Conservation (phyloP, 2,888 invertebrate species). For the Xylocampa areola region DNA sequence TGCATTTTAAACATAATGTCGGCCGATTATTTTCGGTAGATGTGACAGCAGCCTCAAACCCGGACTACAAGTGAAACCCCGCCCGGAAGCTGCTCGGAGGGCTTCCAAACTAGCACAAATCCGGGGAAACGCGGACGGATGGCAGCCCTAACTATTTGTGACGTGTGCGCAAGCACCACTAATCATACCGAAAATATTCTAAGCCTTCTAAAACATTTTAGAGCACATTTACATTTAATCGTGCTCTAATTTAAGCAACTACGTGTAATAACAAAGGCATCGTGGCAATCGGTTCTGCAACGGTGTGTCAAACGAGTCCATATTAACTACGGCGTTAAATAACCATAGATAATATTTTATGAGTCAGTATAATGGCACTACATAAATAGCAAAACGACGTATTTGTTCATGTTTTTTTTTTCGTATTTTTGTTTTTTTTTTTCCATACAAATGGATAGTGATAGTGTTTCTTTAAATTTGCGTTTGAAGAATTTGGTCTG, state of each 20-base stretch:
- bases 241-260: constrained; percentile 15
- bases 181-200: background rate
- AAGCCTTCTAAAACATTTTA: background rate
- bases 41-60: no score
- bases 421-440: background rate
- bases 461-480: no score
- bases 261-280: constrained; percentile 18
- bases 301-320: constrained; percentile 27
- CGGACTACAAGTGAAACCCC: no score
- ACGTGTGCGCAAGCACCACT: no score
- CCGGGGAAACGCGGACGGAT: no score
- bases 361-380: constrained; percentile 49
- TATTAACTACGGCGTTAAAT: constrained; percentile 37
- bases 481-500: no score
- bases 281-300: constrained; percentile 10
- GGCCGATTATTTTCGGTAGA: no score
- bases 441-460: no score
- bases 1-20: no score
- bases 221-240: constrained; percentile 17
- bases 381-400: constrained; percentile 32
- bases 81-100: no score
- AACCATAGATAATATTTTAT: constrained; percentile 53
- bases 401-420: constrained; percentile 18
- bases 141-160: no score
- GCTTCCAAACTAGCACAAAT: no score